phyloP scores from a whole-genome alignment of 2,113 vertebrate genomes.

The Nicator chloris region DNA sequence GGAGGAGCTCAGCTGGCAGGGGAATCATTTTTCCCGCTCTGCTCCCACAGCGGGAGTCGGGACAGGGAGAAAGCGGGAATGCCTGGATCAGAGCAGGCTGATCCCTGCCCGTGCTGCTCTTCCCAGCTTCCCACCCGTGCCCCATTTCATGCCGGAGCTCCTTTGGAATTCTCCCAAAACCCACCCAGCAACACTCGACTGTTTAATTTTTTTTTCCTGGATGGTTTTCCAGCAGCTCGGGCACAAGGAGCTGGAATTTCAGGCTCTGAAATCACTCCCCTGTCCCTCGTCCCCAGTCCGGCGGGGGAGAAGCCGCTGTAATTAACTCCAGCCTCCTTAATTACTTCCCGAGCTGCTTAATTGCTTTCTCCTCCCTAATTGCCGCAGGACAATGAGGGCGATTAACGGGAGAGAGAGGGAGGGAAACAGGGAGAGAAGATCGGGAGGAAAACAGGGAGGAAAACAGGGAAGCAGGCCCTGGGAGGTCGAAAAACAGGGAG shows the following conservation, averaged over 20 bases:
- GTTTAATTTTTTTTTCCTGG: neutral
- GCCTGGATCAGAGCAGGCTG: neutral
- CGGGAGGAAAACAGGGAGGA: neutral
- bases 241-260: neutral
- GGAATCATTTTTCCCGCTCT: neutral
- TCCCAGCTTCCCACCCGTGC: neutral
- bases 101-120: neutral
- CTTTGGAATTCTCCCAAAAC: neutral
- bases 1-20: neutral
- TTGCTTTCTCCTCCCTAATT: neutral
- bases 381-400: neutral
- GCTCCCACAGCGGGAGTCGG: accelerated
- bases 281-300: neutral
- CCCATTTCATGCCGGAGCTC: neutral
- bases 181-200: neutral
- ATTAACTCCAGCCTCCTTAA: neutral
- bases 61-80: neutral
- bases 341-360: neutral
- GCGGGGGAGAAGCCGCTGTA: neutral
- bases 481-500: neutral
- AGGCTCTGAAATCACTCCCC: neutral
- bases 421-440: neutral
- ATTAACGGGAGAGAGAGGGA: neutral
- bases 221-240: neutral
- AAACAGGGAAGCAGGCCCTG: accelerated